phyloP scores from a whole-genome alignment of 2,888 invertebrate genomes.

The Esperia sulphurella region DNA sequence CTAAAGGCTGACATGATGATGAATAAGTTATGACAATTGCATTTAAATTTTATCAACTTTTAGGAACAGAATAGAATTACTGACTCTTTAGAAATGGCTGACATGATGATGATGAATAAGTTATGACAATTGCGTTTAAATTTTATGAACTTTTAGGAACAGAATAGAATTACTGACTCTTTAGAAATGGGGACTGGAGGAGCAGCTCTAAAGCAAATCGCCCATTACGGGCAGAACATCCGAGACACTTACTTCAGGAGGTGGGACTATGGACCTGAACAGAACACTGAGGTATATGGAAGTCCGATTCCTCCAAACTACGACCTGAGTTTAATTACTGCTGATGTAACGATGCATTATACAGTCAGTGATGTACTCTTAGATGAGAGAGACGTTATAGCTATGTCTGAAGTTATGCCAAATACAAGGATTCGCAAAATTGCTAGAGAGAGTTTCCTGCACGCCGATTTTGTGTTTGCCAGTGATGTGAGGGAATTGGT shows the following conservation, averaged over 20 bases:
- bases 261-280: conserved; percentile 37
- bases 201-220: conserved; percentile 51
- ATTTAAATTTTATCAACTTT: no score
- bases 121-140: no score
- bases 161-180: conserved; percentile 3
- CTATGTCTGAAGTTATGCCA: conserved; percentile 48
- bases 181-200: conserved; percentile 21
- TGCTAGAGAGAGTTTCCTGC: conserved; percentile 38
- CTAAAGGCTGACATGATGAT: no score
- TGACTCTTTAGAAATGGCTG: no score
- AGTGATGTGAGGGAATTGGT: conserved; percentile 48
- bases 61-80: no score
- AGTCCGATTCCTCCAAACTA: conserved; percentile 38
- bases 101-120: no score
- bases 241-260: conserved; percentile 44
- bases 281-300: conserved; percentile 40
- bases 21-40: no score
- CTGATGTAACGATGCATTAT: conserved; percentile 49
- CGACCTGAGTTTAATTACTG: conserved; percentile 38
- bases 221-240: conserved; percentile 60
- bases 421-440: conserved; percentile 41
- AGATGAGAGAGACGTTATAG: conserved; percentile 45
- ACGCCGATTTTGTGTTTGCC: conserved; percentile 42
- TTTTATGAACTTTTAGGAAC: background rate
- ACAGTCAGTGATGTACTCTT: conserved; percentile 40